Percentiles rank a stretch among this genome's conserved stretches.
Conservation (phyloP, 2,888 invertebrate species). For the Ennomos erosarius region DNA sequence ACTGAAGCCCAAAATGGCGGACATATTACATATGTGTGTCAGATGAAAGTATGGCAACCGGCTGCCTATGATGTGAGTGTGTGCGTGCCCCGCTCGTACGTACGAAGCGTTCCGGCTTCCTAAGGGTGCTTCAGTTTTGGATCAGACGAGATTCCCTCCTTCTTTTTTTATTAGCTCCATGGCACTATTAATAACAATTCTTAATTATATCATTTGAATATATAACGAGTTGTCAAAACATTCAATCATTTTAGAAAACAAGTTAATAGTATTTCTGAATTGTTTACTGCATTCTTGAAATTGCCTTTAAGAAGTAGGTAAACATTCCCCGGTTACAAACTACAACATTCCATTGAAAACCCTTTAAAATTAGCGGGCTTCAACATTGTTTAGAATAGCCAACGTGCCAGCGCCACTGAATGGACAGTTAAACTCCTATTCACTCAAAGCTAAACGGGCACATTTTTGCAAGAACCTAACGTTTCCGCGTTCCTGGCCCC, state of each 20-base stretch:
- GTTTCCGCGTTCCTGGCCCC: constrained; percentile 69
- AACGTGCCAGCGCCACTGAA: constrained; percentile 61
- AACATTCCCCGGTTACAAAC: constrained; percentile 16
- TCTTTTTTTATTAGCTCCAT: too few species aligned
- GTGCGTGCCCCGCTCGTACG: too few species aligned
- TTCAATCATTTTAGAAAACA: background rate
- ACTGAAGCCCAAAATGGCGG: too few species aligned
- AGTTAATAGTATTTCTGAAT: background rate
- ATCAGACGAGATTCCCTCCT: too few species aligned
- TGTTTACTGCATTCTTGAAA: constrained; percentile 3
- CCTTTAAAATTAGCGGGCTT: constrained; percentile 47
- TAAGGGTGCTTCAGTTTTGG: too few species aligned
- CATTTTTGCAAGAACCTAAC: constrained; percentile 66
- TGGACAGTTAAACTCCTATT: constrained; percentile 76
- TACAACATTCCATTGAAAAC: constrained; percentile 53
- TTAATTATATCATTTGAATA: constrained; percentile 15
- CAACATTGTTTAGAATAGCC: constrained; percentile 70
- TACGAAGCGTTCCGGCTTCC: too few species aligned
- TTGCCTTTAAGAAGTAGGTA: constrained; percentile 8
- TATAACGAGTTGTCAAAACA: background rate
- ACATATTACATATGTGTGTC: too few species aligned
- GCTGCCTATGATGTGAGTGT: too few species aligned
- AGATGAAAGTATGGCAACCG: too few species aligned
- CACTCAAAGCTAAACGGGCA: constrained; percentile 70
- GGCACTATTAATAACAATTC: background rate